phyloP scores from a whole-genome alignment of 2,888 invertebrate species.

The Drosophila dives region DNA sequence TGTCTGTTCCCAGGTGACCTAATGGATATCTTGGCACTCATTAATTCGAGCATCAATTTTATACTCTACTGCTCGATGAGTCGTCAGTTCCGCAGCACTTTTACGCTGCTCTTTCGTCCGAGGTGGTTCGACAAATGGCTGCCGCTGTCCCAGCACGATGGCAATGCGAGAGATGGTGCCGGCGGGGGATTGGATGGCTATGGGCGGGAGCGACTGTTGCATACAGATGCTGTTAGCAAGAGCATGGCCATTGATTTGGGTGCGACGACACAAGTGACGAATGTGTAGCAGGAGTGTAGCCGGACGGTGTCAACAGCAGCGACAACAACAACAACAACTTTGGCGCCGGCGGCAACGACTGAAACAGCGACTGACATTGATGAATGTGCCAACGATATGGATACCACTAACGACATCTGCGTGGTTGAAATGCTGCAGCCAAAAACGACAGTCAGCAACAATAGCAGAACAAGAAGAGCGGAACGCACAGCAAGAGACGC shows the following conservation, averaged over 20 bases:
- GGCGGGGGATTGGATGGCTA: conserved; percentile 62
- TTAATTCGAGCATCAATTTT: conserved; percentile 97
- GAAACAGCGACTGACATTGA: conserved; percentile 61
- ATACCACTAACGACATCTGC: conserved; percentile 67
- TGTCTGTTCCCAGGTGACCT: conserved; percentile 88
- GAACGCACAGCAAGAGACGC: background rate
- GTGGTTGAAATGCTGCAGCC: conserved; percentile 66
- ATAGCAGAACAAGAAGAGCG: background rate
- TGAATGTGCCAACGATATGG: conserved; percentile 61
- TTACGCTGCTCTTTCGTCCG: conserved; percentile 90
- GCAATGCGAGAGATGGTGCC: conserved; percentile 46
- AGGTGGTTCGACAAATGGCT: conserved; percentile 86
- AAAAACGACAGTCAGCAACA: conserved; percentile 38
- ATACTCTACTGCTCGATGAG: conserved; percentile 98
- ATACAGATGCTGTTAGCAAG: conserved; percentile 78
- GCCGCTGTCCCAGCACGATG: conserved; percentile 83
- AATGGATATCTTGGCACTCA: conserved; percentile 95
- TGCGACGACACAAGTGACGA: conserved; percentile 84
- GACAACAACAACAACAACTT: conserved; percentile 27
- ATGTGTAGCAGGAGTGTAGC: conserved; percentile 84
- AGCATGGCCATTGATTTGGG: conserved; percentile 76
- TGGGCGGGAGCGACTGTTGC: conserved; percentile 67
- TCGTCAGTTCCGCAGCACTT: conserved; percentile 93
- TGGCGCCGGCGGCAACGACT: conserved; percentile 32
- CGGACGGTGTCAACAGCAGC: conserved; percentile 57